Evolutionary conservation across 2,888 invertebrate genomes (phyloP), one percentile per base, ranked within the genome.

Genomic region (Malthinus flaveolus): DNA sequence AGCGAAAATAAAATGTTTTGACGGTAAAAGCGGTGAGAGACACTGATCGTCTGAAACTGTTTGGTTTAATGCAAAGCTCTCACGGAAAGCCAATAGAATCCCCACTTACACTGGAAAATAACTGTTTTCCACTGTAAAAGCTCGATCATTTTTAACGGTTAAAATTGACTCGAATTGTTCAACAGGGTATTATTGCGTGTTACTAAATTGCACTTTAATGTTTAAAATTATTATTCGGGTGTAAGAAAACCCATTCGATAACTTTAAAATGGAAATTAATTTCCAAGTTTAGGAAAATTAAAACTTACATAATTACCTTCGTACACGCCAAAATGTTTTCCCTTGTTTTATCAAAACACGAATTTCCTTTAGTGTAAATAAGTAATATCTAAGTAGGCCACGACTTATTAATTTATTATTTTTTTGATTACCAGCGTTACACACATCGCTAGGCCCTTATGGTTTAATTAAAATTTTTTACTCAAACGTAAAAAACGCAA

Each of bases 1-100:
- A 56, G 60, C 60, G 57, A 54, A 61, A 56, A 56, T 54, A 59
- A 56, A 58, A 47, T 64, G 62, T 56, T 53, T 53, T 49, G 45
- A 48, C 58, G 55, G 63, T 49, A 49, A 53, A 59, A 49, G 58
- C 49, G 62, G 56, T 56, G 58, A 48, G 48, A 55, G 49, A 63
- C 53, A 59, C 61, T 63, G 60, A 61, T 51, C 52, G 56, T 54
- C 57, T 54, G 64, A 61, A 62, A 64, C 64, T 59, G 59, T 61
- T 60, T 60, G 63, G 62, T 61, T 62, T 49, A 59, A 59, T 66
- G 66, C 57, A 65, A 71, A 70, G 72, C 72, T 71, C 65, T 69
- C 69, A 65, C 65, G 69, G 64, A 71, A 75, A 74, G 73, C 77
- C 75, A 72, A 76, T 75, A 74, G 74, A 75, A 75, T 73, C 71